Evolutionary conservation across 2,797 vertebrate species (phyloP), one percentile per base, ranked within the genome.

Genomic region (Lithobates sylvaticus): DNA sequence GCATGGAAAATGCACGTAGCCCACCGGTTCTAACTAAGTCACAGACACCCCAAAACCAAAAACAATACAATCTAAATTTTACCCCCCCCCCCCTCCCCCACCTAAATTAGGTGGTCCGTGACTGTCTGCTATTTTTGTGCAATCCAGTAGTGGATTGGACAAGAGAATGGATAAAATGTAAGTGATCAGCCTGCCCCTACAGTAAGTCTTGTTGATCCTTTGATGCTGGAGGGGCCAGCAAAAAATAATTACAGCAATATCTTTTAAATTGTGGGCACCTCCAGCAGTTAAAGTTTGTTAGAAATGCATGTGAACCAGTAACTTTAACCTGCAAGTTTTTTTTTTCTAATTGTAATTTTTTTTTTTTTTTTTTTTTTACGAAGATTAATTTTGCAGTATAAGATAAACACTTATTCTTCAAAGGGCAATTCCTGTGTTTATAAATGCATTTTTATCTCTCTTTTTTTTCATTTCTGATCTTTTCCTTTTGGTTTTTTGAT

Each of bases 1-100:
- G 97, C 97, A 99, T 99, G 98, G 97, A 97, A 95, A 96, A 96
- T 98, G 98, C 97, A 99, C 97, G 98, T 96, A 96, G 96, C 98
- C 95, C 98, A 95, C 92, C 94, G 93, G 91, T 90, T 87, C 94
- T 93, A 91, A 96, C 94, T 93, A 91, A 96, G 95, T 95, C 95
- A 94, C 96, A 94, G 95, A 94, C 96, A 94, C 94, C 92, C 93
- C 95, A 93, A 94, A 93, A 95, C 93, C 95, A 94, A 92, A 95
- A 83, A 83, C 65, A 36, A 81, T 81, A 27, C 80, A 26, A 78
- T 78, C 76, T 83, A 72, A 83, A 83, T 86, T 81, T 50, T 70
- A 47, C 47, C 47, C 42, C 34, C 34, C 32, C n/a, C 34, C 27
- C 39, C 58, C 67, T 50, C 69, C 80, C 76, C 65, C 73, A 84